Evolutionary conservation across 2,888 invertebrate genomes (phyloP).

Genomic region (Amiota mariae): DNA sequence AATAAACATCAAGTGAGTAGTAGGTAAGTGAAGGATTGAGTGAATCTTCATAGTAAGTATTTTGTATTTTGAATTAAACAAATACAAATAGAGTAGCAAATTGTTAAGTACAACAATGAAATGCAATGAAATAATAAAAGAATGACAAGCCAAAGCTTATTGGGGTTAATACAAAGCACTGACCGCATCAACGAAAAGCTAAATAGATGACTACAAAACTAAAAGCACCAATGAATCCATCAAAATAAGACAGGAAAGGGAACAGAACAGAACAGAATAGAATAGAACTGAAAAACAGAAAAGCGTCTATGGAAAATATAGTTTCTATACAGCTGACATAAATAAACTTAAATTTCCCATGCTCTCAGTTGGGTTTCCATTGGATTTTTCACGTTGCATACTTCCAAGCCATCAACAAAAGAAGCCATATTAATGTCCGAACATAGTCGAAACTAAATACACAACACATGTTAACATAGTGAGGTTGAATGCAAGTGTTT

Average conservation of each 20-base stretch:
- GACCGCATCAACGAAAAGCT: not conserved
- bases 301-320: constrained; percentile 24
- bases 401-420: constrained; percentile 9
- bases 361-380: constrained; percentile 8
- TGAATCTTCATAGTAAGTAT: too few relatives aligned
- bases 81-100: too few relatives aligned
- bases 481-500: too few relatives aligned
- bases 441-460: constrained; percentile 4
- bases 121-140: too few relatives aligned
- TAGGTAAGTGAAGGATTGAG: too few relatives aligned
- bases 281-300: not conserved
- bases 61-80: too few relatives aligned
- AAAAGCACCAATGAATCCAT: too few relatives aligned
- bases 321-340: constrained; percentile 25
- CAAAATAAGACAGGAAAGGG: not conserved
- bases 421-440: constrained; percentile 26
- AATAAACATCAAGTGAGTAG: too few relatives aligned
- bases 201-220: not conserved
- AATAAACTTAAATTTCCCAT: constrained; percentile 17
- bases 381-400: constrained; percentile 12
- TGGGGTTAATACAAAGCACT: constrained; percentile 37
- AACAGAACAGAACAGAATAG: too few relatives aligned
- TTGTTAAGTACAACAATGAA: too few relatives aligned
- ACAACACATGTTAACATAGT: too few relatives aligned
- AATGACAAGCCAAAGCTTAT: constrained; percentile 50